These are phyloP conservation scores for Tachina fera DNA, from an alignment of 2,888 invertebrate species.

Conservation along the genomic window DNA sequence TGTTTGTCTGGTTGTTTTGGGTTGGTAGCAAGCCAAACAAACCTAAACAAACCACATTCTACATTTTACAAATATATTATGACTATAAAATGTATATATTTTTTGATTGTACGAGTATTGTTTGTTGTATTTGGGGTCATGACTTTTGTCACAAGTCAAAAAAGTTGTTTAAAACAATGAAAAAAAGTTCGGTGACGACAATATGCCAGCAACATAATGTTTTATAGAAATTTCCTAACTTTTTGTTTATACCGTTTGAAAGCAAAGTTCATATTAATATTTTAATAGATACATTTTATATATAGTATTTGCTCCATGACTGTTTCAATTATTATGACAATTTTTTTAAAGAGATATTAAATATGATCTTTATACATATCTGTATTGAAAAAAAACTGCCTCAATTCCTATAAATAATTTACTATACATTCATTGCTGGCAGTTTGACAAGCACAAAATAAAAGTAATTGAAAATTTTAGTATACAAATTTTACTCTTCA, in stretches of 20 bases:
- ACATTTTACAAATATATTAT: slow-evolving; percentile 15
- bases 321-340: slow-evolving; percentile 11
- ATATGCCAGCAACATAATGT: slow-evolving; percentile 37
- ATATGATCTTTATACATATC: slow-evolving; percentile 1
- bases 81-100: slow-evolving; percentile 17
- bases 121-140: slow-evolving; percentile 59
- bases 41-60: neutral
- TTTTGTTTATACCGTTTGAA: neutral
- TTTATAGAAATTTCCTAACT: slow-evolving; percentile 34
- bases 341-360: neutral
- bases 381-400: neutral
- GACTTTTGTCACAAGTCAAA: slow-evolving; percentile 58
- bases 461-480: too few relatives aligned
- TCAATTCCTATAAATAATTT: neutral
- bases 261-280: neutral
- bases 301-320: neutral
- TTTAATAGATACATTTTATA: neutral
- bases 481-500: too few relatives aligned
- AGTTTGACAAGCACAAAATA: too few relatives aligned
- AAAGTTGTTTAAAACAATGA: slow-evolving; percentile 20
- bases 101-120: slow-evolving; percentile 41
- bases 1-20: slow-evolving; percentile 3
- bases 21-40: slow-evolving; percentile 39
- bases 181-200: slow-evolving; percentile 36
- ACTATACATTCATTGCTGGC: too few relatives aligned